Percentiles rank a stretch among this genome's conserved stretches.
Conservation (phyloP, 2,888 invertebrate species). For the Adelphocoris suturalis region DNA sequence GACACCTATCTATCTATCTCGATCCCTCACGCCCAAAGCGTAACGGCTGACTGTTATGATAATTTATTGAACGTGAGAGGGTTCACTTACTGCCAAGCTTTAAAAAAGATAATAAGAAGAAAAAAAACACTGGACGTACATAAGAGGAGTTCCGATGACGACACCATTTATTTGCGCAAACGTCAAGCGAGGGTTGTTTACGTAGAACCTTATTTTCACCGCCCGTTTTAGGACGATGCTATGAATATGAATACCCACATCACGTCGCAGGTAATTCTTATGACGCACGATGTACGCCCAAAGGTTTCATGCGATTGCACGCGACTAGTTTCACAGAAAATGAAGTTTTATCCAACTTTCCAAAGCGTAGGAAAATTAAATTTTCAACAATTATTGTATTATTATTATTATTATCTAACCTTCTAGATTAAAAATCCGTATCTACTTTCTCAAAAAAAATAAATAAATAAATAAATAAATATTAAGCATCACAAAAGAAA, state of each 20-base stretch:
- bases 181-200: not conserved
- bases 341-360: no score
- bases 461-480: no score
- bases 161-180: not conserved
- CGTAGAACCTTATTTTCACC: not conserved
- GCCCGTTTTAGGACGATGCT: not conserved
- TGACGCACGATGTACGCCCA: not conserved
- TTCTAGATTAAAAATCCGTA: no score
- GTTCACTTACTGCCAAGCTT: not conserved
- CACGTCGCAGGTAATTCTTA: no score
- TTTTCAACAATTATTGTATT: no score
- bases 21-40: not conserved
- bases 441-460: no score
- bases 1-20: not conserved
- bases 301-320: no score
- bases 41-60: slow-evolving; percentile 5
- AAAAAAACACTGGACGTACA: not conserved
- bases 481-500: no score
- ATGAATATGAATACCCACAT: not conserved
- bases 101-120: not conserved
- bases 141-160: not conserved
- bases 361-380: no score
- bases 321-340: no score
- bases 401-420: no score
- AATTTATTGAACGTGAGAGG: not conserved